Conservation (phyloP, 2,888 invertebrate genomes). For the Drosophila tripunctata region DNA sequence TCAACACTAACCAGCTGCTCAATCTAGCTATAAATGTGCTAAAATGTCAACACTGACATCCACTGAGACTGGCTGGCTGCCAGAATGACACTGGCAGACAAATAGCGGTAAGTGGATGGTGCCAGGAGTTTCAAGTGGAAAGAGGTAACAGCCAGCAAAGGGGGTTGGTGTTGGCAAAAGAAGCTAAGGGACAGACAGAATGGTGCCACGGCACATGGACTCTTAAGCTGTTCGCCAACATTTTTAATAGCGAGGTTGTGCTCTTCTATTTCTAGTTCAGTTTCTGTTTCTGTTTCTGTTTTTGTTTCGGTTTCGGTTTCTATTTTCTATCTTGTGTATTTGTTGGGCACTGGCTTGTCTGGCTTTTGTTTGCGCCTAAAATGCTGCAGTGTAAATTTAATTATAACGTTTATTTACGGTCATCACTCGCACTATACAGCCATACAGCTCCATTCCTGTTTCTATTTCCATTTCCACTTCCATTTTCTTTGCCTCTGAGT, state of each 20-base stretch:
- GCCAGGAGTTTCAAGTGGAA: constrained; percentile 3
- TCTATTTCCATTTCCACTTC: constrained; percentile 9
- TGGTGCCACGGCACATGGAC: constrained; percentile 33
- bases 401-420: constrained; percentile 54
- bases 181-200: constrained; percentile 8
- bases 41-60: background rate
- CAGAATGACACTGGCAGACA: constrained; percentile 52
- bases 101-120: constrained; percentile 33
- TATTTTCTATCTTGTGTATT: constrained; percentile 13
- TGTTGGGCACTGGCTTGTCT: constrained; percentile 16
- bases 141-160: background rate
- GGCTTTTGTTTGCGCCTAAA: constrained; percentile 56
- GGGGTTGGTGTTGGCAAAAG: background rate
- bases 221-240: constrained; percentile 27
- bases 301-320: constrained; percentile 3
- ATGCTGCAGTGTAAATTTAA: constrained; percentile 56
- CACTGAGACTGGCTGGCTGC: constrained; percentile 47
- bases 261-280: constrained; percentile 19
- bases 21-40: background rate
- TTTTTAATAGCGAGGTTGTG: constrained; percentile 30
- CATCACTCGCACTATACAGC: constrained; percentile 6
- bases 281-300: constrained; percentile 11
- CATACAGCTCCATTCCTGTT: too few species aligned
- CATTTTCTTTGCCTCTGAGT: background rate
- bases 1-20: background rate